Conservation (phyloP, 2,113 vertebrate species). For the Megaptera novaeangliae region DNA sequence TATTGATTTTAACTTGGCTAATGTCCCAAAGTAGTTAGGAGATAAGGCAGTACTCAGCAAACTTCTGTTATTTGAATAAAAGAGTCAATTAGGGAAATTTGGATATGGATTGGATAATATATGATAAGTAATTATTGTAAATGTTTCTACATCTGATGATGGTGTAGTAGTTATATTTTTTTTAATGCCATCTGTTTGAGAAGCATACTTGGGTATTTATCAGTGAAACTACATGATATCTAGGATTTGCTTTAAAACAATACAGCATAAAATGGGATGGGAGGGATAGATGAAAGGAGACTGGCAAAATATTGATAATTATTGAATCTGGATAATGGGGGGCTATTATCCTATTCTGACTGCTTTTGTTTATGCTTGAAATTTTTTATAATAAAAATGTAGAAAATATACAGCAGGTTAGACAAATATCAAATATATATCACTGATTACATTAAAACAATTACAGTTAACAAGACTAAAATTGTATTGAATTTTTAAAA, state of each 20-base stretch:
- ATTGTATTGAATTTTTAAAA: background rate
- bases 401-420: background rate
- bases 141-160: background rate
- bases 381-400: background rate
- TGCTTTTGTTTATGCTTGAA: background rate
- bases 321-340: background rate
- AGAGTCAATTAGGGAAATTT: background rate
- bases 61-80: background rate
- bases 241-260: background rate
- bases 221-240: background rate
- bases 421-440: background rate
- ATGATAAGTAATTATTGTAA: background rate
- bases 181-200: background rate
- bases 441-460: background rate
- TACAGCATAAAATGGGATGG: background rate
- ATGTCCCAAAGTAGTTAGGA: background rate
- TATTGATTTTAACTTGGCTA: background rate
- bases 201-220: background rate
- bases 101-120: background rate
- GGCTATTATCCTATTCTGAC: background rate
- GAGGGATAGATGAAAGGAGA: background rate
- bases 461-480: constrained; percentile 1
- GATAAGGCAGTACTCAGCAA: background rate
- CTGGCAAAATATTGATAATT: background rate
- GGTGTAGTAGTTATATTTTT: background rate